Evolutionary conservation across 2,888 invertebrate genomes (phyloP).

Genomic region (Spisula subtruncata): DNA sequence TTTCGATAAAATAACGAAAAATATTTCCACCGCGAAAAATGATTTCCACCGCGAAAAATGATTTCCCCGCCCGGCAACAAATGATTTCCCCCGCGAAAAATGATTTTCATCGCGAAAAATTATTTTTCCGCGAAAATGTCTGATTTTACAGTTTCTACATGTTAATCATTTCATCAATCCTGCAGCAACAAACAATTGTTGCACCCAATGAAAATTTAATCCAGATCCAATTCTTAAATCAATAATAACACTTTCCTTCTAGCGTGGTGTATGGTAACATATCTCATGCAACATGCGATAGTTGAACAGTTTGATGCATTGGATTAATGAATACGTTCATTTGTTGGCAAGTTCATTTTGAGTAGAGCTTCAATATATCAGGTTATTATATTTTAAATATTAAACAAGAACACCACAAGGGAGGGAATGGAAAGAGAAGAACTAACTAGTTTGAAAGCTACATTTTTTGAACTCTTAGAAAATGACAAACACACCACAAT

Average conservation of each 20-base stretch:
- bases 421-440: background rate
- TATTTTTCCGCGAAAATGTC: no score
- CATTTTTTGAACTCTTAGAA: background rate
- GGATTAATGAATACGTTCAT: slow-evolving; percentile 9
- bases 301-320: background rate
- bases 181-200: background rate
- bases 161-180: background rate
- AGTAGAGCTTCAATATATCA: background rate
- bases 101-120: no score
- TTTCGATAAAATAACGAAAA: no score
- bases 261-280: background rate
- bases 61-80: no score
- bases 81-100: no score
- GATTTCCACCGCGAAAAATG: no score
- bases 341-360: slow-evolving; percentile 14
- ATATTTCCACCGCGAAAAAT: no score
- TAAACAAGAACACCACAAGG: background rate
- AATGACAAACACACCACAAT: no score
- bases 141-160: background rate
- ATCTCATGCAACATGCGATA: slow-evolving; percentile 23
- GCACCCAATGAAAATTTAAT: slow-evolving; percentile 20
- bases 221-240: background rate
- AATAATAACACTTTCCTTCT: background rate
- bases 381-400: background rate
- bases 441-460: background rate